Evolutionary conservation across 2,113 vertebrate genomes (phyloP).

Genomic region (Ochotona princeps): DNA sequence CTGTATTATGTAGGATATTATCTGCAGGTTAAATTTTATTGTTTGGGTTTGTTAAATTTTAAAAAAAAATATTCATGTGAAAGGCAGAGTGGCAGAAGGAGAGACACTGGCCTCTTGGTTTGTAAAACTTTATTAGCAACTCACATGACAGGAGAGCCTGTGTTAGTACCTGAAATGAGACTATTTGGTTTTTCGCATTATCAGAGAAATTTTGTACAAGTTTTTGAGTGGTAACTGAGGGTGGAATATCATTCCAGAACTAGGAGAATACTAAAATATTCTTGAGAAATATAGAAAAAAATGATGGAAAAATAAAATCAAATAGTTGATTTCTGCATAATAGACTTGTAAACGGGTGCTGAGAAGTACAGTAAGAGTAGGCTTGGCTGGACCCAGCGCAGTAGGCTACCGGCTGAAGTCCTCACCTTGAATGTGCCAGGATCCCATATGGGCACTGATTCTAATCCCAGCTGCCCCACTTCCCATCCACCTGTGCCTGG

Average conservation of each 20-base stretch:
- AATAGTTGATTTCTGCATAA: not conserved
- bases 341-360: not conserved
- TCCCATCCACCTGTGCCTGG: too few relatives aligned
- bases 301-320: not conserved
- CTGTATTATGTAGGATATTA: not conserved
- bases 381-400: not conserved
- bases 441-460: too few relatives aligned
- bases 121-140: slow-evolving; percentile 5
- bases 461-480: too few relatives aligned
- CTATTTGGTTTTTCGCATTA: not conserved
- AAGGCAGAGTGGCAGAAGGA: too few relatives aligned
- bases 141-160: not conserved
- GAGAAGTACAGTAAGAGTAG: not conserved
- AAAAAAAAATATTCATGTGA: too few relatives aligned
- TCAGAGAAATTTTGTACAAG: not conserved
- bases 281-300: slow-evolving; percentile 13
- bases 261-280: slow-evolving; percentile 27
- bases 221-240: not conserved
- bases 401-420: too few relatives aligned
- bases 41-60: not conserved
- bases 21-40: not conserved
- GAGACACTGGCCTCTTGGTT: not conserved
- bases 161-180: slow-evolving; percentile 43
- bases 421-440: too few relatives aligned
- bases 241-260: not conserved